Evolutionary conservation across 1,140 invertebrate genomes (phyloP), one percentile per base, ranked within the genome.

Genomic region (Trichoplusia ni): DNA sequence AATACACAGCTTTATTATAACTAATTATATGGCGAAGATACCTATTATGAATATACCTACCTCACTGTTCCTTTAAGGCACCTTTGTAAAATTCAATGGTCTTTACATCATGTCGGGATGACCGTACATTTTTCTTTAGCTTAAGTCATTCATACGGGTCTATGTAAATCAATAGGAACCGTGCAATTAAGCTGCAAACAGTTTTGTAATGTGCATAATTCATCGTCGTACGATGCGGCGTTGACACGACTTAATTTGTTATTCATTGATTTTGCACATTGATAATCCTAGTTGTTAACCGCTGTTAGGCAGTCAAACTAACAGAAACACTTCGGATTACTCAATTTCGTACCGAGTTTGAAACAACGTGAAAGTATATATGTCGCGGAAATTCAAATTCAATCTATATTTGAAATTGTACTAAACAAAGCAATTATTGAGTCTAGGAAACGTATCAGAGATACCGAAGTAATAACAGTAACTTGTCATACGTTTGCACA

Each of bases 191-290:
- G 53, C 25, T 25, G 40, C 54, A 25, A 47, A 59, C 49, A 60
- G 64, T 72, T 69, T 69, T 49, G 53, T 65, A 69, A 73, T 65
- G 66, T 42, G 16, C 64, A 70, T 67, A 74, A 66, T 31, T 69
- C 62, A 56, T 47, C 63, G 59, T 63, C 58, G n/a, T 63, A 18
- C 54, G 40, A 58, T 66, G 29, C 58, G 62, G 37, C 60, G 58
- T 46, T 67, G 68, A 70, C 66, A 62, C 59, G 63, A 64, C 59
- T 66, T 68, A 59, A 70, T 73, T 71, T 67, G 66, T 71, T 73
- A 76, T 73, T 76, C 67, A 76, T 72, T 49, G 64, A 63, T 18
- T 73, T 16, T 61, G 29, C 13, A 5, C 40, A 42, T 21, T n/a
- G 19, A 21, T 42, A 16, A 16, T 21, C n/a, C 9, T 21, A 21